Evolutionary conservation across 2,797 vertebrate genomes (phyloP), one percentile per base, ranked within the genome.

Genomic region (Pseudochaenichthys georgianus): DNA sequence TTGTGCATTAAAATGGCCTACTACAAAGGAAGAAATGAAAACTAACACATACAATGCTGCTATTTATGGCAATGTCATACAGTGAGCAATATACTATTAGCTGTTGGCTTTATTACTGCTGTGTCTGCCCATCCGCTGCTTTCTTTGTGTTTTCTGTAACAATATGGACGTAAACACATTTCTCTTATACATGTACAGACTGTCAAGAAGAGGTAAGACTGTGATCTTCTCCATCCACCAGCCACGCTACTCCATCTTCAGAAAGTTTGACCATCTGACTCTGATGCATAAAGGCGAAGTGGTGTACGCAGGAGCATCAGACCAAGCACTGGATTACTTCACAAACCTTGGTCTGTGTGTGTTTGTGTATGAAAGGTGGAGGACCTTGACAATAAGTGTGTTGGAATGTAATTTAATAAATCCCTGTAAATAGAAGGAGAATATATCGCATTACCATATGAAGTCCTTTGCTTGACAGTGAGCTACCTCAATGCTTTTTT

Each of bases 191-290:
- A 23, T 75, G 3, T 77, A 31, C 82, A 96, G 95, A 52, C 68
- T 96, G 75, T 95, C 95, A 73, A 89, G 90, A 48, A 88, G 69
- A 61, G 93, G 94, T 1, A 94, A 93, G 86, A 96, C 95, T 3
- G 92, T 96, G 21, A 94, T 96, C 81, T 95, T 96, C 90, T 96
- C 95, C 83, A 95, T 96, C 81, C 95, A 96, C 82, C 95, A 96
- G 80, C 95, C 95, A 3, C 94, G 95, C 13, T 96, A 93, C 81
- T 95, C 95, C 78, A 96, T 96, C 90, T 96, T 95, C 89, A 92
- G 42, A 67, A 89, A 88, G 70, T 95, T 96, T 67, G 95, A 96
- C 87, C 91, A 95, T 60, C 88, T 95, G 79, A 94, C 92, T 2
- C 89, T 95, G 74, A 93, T 95, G 92, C 92, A 95, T 43, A 95